Evolutionary conservation across 2,113 vertebrate species (phyloP).

Genomic region (Chaetodon trifascialis): DNA sequence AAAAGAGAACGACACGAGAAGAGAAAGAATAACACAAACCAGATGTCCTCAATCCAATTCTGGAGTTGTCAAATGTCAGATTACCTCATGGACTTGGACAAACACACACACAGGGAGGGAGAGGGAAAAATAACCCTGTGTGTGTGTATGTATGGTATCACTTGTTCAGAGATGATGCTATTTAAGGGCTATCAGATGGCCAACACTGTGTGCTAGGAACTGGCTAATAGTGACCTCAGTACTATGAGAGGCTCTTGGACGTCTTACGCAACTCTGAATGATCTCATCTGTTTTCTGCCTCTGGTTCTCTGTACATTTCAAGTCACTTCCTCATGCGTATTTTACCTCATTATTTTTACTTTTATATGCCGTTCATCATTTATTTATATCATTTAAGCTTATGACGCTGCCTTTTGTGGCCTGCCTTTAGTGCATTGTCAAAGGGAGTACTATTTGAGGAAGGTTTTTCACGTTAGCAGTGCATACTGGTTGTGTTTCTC

Average conservation of each 20-base stretch:
- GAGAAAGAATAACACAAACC: slow-evolving; percentile 49
- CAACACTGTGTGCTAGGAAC: slow-evolving; percentile 22
- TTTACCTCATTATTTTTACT: slow-evolving; percentile 1
- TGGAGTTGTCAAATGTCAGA: slow-evolving; percentile 56
- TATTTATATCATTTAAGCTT: not conserved
- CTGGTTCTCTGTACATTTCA: slow-evolving; percentile 2
- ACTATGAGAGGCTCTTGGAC: slow-evolving; percentile 20
- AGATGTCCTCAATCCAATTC: slow-evolving; percentile 65
- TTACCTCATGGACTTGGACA: slow-evolving; percentile 63
- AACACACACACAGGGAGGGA: not conserved
- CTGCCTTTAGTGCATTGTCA: no score
- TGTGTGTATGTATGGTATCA: slow-evolving; percentile 24
- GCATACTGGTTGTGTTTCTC: not conserved
- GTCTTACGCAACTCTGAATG: slow-evolving; percentile 37
- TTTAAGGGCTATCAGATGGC: slow-evolving; percentile 50
- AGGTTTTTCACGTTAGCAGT: not conserved
- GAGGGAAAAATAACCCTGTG: slow-evolving; percentile 22
- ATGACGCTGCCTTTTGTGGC: not conserved
- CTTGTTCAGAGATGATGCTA: slow-evolving; percentile 41
- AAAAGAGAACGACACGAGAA: not conserved
- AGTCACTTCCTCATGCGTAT: not conserved
- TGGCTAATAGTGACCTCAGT: slow-evolving; percentile 45
- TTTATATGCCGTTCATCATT: not conserved
- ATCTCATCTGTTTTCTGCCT: slow-evolving; percentile 59
- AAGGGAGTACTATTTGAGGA: no score